phyloP scores from a whole-genome alignment of 1,140 invertebrate genomes.

The Drosophila sucinea region DNA sequence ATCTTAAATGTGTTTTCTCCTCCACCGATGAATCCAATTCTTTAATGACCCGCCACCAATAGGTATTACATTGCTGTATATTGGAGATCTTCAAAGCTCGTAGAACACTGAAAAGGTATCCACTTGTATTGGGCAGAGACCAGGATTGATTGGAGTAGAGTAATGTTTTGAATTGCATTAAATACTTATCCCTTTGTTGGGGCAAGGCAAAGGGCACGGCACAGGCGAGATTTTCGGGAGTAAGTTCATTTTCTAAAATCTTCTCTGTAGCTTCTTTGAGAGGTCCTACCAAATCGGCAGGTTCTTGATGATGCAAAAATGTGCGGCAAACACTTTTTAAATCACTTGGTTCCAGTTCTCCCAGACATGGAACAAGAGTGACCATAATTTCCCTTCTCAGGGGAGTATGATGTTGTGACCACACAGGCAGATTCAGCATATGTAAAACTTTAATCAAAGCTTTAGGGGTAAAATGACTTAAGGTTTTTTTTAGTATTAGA shows the following conservation, averaged over 20 bases:
- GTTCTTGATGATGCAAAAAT: slow-evolving; percentile 75
- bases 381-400: slow-evolving; percentile 62
- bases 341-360: slow-evolving; percentile 51
- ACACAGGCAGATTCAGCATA: slow-evolving; percentile 67
- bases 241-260: slow-evolving; percentile 43
- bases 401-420: slow-evolving; percentile 62
- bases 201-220: slow-evolving; percentile 72
- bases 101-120: slow-evolving; percentile 79
- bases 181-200: slow-evolving; percentile 68
- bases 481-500: slow-evolving; percentile 37
- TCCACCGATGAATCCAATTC: slow-evolving; percentile 54
- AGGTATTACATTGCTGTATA: slow-evolving; percentile 76
- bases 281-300: slow-evolving; percentile 46
- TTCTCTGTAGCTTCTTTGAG: slow-evolving; percentile 48
- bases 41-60: slow-evolving; percentile 78
- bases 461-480: slow-evolving; percentile 48
- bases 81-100: slow-evolving; percentile 83
- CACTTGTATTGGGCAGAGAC: slow-evolving; percentile 44
- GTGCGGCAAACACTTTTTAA: slow-evolving; percentile 57
- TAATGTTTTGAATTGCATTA: slow-evolving; percentile 68
- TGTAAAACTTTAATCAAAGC: slow-evolving; percentile 70
- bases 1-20: slow-evolving; percentile 61
- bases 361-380: slow-evolving; percentile 32
- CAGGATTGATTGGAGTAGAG: slow-evolving; percentile 55
- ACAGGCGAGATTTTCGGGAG: slow-evolving; percentile 60